Evolutionary conservation across 2,888 invertebrate species (phyloP).

Genomic region (Eupithecia subumbrata): DNA sequence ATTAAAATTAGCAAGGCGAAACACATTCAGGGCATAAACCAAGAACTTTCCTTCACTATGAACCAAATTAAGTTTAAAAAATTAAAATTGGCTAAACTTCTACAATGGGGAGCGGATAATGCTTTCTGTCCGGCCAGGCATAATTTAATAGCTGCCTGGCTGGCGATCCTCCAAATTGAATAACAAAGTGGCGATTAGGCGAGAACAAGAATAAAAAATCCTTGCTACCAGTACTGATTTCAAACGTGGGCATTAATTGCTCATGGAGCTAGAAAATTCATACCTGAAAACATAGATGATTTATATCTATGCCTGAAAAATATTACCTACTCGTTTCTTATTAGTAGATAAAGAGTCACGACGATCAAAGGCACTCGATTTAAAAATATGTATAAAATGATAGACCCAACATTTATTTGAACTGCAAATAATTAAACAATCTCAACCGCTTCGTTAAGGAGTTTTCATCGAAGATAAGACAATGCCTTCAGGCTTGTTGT

Average conservation of each 20-base stretch:
- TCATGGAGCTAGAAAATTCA: background rate
- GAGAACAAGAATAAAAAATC: conserved; percentile 55
- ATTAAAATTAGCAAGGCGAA: conserved; percentile 14
- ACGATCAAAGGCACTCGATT: background rate
- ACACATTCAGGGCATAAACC: conserved; percentile 25
- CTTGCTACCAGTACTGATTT: conserved; percentile 2
- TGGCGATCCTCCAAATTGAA: conserved; percentile 72
- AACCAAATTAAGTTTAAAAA: conserved; percentile 36
- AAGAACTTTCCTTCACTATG: conserved; percentile 33
- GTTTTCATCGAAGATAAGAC: conserved; percentile 46
- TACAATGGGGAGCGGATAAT: conserved; percentile 47
- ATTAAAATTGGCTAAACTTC: conserved; percentile 40
- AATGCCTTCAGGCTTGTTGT: conserved; percentile 30
- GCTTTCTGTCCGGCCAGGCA: conserved; percentile 47
- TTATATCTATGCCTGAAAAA: background rate
- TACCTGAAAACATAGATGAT: too few species aligned
- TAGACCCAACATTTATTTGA: conserved; percentile 15
- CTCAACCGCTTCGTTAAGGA: conserved; percentile 46
- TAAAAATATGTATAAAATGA: background rate
- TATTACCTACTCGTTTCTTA: background rate
- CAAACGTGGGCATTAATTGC: background rate
- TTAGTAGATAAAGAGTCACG: background rate
- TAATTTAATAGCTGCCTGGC: conserved; percentile 63
- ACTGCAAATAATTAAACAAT: conserved; percentile 20
- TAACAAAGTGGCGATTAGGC: conserved; percentile 72